Conservation (phyloP, 2,113 vertebrate species). For the Chlamydotis undulata region DNA sequence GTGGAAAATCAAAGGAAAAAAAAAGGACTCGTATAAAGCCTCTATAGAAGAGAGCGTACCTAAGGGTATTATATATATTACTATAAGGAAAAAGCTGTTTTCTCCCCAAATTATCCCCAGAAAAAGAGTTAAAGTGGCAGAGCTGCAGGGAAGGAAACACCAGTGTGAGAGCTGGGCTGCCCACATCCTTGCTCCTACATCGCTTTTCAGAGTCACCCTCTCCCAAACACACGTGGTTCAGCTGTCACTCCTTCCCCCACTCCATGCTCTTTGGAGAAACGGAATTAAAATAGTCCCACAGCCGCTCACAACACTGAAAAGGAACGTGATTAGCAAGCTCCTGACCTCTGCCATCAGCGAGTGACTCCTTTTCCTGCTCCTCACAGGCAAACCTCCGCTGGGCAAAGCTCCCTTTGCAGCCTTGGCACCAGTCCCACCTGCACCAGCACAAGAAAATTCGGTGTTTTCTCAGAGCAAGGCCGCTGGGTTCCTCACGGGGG, state of each 20-base stretch:
- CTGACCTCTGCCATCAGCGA: background rate
- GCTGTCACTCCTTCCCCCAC: too few relatives aligned
- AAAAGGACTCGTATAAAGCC: background rate
- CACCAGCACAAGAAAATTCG: background rate
- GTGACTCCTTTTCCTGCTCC: background rate
- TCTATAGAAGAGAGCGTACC: background rate
- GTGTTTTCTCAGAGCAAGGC: background rate
- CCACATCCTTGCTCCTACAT: background rate
- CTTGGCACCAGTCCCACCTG: background rate
- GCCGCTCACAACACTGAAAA: background rate
- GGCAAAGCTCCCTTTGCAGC: background rate
- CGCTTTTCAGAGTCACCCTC: background rate
- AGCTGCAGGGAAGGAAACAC: background rate
- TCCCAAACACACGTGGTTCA: background rate
- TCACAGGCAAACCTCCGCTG: background rate
- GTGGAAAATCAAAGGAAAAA: background rate
- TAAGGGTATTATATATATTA: background rate
- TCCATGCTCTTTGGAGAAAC: background rate
- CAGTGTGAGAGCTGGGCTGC: background rate
- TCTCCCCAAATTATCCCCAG: background rate
- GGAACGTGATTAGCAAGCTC: background rate
- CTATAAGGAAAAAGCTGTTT: background rate
- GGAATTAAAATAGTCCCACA: background rate
- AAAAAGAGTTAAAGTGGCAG: background rate
- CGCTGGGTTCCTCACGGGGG: fast-evolving